A percentile compares a stretch with the other conserved stretches of the same genome.
phyloP scores from a whole-genome alignment of 1,140 invertebrate genomes.

The Wasmannia auropunctata region DNA sequence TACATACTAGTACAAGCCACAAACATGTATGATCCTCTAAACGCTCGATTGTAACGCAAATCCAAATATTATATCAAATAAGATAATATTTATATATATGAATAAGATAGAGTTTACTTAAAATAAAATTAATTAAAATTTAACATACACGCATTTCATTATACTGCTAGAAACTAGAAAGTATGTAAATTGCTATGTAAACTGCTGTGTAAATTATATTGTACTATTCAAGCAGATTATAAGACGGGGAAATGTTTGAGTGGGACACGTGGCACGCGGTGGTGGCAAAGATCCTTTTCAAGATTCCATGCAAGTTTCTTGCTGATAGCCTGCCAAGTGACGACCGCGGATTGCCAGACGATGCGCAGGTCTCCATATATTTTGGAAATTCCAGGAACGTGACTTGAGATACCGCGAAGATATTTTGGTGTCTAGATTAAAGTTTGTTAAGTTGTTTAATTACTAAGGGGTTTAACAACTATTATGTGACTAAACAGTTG shows the following conservation, averaged over 20 bases:
- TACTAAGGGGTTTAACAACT: neutral
- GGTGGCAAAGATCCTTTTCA: constrained; percentile 28
- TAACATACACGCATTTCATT: neutral
- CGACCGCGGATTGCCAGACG: constrained; percentile 17
- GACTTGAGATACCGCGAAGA: neutral
- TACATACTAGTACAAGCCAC: neutral
- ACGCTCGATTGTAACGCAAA: neutral
- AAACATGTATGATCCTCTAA: neutral
- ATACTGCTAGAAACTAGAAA: neutral
- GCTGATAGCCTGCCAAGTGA: constrained; percentile 44
- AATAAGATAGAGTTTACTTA: no score
- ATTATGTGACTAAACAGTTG: neutral
- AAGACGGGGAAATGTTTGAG: neutral
- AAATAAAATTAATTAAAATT: constrained; percentile 22
- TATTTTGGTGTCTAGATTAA: constrained; percentile 5
- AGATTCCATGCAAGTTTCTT: constrained; percentile 29
- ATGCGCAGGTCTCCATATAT: neutral
- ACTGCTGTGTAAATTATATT: neutral
- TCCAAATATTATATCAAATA: neutral
- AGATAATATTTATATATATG: neutral
- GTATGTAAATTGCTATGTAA: no score
- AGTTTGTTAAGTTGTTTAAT: constrained; percentile 15
- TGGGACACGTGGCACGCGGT: neutral
- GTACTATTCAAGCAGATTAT: constrained; percentile 1
- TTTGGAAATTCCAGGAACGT: constrained; percentile 37